Conservation (phyloP, 2,113 vertebrate genomes). For the Poecilia latipinna region DNA sequence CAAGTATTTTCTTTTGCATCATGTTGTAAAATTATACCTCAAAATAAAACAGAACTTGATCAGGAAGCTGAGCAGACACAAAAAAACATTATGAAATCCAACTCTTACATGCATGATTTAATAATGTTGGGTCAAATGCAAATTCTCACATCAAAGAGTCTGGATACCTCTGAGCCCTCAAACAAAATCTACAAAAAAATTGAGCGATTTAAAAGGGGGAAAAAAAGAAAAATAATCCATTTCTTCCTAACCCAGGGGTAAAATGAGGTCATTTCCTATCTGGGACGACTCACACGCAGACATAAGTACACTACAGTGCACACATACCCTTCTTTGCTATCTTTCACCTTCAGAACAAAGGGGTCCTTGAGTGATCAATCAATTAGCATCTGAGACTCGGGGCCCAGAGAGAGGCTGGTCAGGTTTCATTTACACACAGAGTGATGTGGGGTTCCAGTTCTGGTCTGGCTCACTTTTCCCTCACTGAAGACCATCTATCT, state of each 20-base stretch:
- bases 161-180: background rate
- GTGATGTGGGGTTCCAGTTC: conserved; percentile 49
- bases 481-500: conserved; percentile 44
- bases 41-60: background rate
- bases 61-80: background rate
- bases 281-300: conserved; percentile 72
- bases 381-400: conserved; percentile 65
- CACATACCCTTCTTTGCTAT: conserved; percentile 56
- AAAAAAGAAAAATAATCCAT: conserved; percentile 68
- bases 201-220: conserved; percentile 23
- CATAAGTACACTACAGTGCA: conserved; percentile 39
- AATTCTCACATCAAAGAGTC: conserved; percentile 40
- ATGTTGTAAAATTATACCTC: background rate
- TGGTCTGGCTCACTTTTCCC: conserved; percentile 54
- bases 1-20: background rate
- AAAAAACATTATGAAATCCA: background rate
- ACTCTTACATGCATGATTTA: conserved; percentile 5
- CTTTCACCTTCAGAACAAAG: conserved; percentile 73
- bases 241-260: conserved; percentile 77
- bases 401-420: conserved; percentile 45
- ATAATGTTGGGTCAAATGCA: conserved; percentile 14
- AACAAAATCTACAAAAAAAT: conserved; percentile 47
- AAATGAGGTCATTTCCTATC: conserved; percentile 82
- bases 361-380: conserved; percentile 68
- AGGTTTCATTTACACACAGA: conserved; percentile 65